Conservation (phyloP, 2,113 vertebrate species). For the Plotosus lineatus region DNA sequence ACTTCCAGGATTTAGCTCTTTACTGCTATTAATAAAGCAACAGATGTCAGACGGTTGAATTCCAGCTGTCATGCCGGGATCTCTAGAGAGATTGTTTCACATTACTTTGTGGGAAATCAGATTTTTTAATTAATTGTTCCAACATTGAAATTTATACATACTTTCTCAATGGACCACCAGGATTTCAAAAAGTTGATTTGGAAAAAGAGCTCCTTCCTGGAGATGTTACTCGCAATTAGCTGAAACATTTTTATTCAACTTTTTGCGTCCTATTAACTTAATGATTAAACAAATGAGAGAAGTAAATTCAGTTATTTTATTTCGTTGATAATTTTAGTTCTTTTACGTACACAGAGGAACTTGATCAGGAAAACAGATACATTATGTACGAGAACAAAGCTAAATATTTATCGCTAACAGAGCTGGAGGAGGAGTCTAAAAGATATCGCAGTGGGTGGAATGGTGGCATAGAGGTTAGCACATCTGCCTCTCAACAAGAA, state of each 20-base stretch:
- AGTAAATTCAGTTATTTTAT: too few species aligned
- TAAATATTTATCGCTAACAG: background rate
- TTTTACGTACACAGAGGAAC: background rate
- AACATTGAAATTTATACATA: constrained; percentile 14
- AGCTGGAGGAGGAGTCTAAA: background rate
- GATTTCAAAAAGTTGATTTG: too few species aligned
- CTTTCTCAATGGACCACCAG: background rate
- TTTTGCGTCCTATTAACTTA: background rate
- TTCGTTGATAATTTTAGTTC: background rate
- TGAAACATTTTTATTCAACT: background rate
- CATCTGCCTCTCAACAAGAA: too few species aligned
- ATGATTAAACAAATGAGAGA: too few species aligned
- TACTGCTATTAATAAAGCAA: constrained; percentile 24
- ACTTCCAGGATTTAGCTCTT: background rate
- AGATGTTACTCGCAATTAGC: background rate
- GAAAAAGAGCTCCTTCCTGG: background rate
- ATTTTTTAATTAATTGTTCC: constrained; percentile 16
- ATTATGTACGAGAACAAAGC: background rate
- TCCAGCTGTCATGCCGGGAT: constrained; percentile 23
- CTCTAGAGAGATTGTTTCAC: constrained; percentile 22
- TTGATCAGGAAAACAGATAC: background rate
- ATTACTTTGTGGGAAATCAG: constrained; percentile 30
- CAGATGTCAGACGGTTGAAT: constrained; percentile 12
- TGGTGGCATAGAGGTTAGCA: too few species aligned
- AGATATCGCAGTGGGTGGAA: too few species aligned